Conservation (phyloP, 2,888 invertebrate genomes). For the Hemistola chrysoprasaria region DNA sequence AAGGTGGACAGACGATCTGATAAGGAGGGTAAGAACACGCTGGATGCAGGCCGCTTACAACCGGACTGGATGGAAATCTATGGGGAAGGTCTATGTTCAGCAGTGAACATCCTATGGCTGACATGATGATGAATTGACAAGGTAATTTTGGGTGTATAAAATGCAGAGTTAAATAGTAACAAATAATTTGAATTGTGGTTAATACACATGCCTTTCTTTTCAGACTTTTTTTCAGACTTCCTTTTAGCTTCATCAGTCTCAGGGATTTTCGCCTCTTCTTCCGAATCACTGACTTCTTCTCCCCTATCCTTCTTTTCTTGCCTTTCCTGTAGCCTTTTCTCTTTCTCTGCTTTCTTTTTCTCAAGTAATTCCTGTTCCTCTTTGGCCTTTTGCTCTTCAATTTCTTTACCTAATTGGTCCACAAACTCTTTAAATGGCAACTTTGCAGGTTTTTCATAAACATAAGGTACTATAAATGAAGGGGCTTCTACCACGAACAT, state of each 20-base stretch:
- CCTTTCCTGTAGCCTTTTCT: slow-evolving; percentile 46
- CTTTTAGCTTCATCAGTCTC: slow-evolving; percentile 48
- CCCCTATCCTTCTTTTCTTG: slow-evolving; percentile 49
- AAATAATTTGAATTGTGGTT: neutral
- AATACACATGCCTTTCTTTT: slow-evolving; percentile 44
- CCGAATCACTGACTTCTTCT: slow-evolving; percentile 50
- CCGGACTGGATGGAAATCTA: too few relatives aligned
- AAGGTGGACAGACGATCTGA: too few relatives aligned
- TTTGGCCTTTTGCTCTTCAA: slow-evolving; percentile 83
- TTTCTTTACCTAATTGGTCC: slow-evolving; percentile 83
- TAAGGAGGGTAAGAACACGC: too few relatives aligned
- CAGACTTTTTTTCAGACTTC: slow-evolving; percentile 42
- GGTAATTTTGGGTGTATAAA: too few relatives aligned
- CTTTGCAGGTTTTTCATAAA: slow-evolving; percentile 94
- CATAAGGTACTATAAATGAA: slow-evolving; percentile 96
- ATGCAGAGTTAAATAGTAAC: too few relatives aligned
- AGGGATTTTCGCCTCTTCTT: slow-evolving; percentile 25
- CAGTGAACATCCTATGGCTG: too few relatives aligned
- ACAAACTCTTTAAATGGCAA: slow-evolving; percentile 90
- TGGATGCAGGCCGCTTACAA: too few relatives aligned
- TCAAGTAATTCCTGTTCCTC: slow-evolving; percentile 69
- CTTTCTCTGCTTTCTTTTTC: slow-evolving; percentile 57
- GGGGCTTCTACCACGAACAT: slow-evolving; percentile 97
- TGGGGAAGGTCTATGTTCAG: too few relatives aligned
- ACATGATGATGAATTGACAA: too few relatives aligned